phyloP scores from a whole-genome alignment of 2,797 vertebrate species.

The Xiphorhynchus erythropygius region DNA sequence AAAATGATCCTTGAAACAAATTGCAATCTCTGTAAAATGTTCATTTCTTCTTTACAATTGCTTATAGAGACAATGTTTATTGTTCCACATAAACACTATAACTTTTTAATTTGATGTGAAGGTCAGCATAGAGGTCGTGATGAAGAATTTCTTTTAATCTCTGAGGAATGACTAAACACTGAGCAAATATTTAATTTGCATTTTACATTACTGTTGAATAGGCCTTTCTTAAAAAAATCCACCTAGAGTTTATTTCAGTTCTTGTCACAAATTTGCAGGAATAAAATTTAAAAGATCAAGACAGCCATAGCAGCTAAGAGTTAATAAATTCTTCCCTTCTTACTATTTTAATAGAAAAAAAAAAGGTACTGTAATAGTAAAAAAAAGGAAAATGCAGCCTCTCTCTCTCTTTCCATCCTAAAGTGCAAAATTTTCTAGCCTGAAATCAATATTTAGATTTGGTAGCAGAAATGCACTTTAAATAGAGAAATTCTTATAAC shows the following conservation, averaged over 20 bases:
- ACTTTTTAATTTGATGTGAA: slow-evolving; percentile 32
- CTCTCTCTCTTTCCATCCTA: neutral
- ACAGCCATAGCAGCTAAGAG: neutral
- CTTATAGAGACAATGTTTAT: slow-evolving; percentile 15
- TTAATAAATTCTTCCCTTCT: neutral
- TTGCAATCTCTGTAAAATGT: neutral
- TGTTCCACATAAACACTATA: slow-evolving; percentile 21
- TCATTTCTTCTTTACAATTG: slow-evolving; percentile 26
- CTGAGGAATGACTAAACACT: neutral
- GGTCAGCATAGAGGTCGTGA: neutral
- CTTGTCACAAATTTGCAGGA: neutral
- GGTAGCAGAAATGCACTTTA: neutral
- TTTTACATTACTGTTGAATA: slow-evolving; percentile 35
- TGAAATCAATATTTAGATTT: neutral
- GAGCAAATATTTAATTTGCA: slow-evolving; percentile 50
- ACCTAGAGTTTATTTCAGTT: slow-evolving; percentile 8
- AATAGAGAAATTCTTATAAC: neutral
- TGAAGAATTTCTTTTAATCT: slow-evolving; percentile 18
- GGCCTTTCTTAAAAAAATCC: neutral
- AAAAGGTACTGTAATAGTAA: neutral
- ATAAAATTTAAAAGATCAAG: neutral
- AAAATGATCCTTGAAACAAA: slow-evolving; percentile 39
- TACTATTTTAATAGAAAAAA: neutral
- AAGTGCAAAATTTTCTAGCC: neutral
- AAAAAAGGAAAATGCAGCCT: neutral